These are phyloP conservation scores for Neoascia interrupta DNA, from an alignment of 2,888 invertebrate genomes.

Conservation along the genomic window DNA sequence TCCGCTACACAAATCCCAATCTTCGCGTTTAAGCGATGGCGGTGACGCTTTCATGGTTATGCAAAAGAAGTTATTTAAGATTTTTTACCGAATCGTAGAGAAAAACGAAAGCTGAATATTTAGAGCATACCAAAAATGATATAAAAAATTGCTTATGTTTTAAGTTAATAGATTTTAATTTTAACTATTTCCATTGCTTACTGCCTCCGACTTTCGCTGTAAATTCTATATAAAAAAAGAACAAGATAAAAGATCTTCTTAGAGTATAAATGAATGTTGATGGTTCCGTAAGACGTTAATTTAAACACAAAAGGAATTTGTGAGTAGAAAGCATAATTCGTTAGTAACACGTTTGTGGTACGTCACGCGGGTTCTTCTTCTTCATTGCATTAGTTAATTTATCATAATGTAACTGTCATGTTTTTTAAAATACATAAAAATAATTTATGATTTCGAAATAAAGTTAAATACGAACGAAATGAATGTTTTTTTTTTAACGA, in stretches of 20 bases:
- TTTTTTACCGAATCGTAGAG: constrained; percentile 12
- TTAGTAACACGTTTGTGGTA: no score
- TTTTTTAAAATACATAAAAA: constrained; percentile 29
- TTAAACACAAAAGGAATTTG: background rate
- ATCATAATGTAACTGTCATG: constrained; percentile 40
- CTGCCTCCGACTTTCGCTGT: constrained; percentile 7
- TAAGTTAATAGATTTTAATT: constrained; percentile 47
- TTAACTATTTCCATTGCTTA: constrained; percentile 27
- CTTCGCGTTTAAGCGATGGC: constrained; percentile 83
- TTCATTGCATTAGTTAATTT: constrained; percentile 52
- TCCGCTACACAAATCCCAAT: constrained; percentile 90
- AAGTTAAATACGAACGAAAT: constrained; percentile 31
- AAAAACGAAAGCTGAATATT: constrained; percentile 15
- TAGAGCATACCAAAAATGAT: constrained; percentile 67
- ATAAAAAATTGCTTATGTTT: constrained; percentile 46
- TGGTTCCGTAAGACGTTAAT: constrained; percentile 7
- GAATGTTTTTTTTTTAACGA: no score
- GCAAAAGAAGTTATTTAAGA: constrained; percentile 28
- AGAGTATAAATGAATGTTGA: constrained; percentile 11
- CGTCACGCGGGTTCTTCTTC: no score
- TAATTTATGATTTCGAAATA: constrained; percentile 56
- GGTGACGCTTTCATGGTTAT: background rate
- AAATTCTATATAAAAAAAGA: constrained; percentile 6
- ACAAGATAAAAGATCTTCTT: constrained; percentile 14
- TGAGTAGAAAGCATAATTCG: constrained; percentile 26